Conservation (phyloP, 2,888 invertebrate species). For the Nymphalis c-album region DNA sequence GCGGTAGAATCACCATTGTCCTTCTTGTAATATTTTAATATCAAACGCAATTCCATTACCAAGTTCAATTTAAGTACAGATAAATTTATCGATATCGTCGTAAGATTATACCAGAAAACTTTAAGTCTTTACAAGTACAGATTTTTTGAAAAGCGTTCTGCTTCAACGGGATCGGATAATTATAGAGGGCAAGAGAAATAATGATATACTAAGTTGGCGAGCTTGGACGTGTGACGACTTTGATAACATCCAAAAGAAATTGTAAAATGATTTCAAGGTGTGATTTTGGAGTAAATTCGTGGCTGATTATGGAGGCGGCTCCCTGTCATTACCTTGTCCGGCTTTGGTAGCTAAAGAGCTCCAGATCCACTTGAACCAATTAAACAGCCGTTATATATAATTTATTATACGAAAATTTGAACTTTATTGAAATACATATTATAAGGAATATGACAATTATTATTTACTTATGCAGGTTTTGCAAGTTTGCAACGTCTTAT, state of each 20-base stretch:
- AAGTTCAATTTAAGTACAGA: background rate
- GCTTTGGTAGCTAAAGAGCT: constrained; percentile 58
- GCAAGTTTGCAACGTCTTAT: background rate
- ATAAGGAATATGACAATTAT: constrained; percentile 16
- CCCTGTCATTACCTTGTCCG: constrained; percentile 70
- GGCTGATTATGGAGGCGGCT: constrained; percentile 67
- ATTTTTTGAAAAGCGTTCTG: constrained; percentile 27
- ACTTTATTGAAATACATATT: constrained; percentile 24
- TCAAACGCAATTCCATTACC: no score
- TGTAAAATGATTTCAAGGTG: constrained; percentile 68
- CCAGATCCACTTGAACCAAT: constrained; percentile 40
- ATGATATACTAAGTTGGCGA: constrained; percentile 69
- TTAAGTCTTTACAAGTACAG: constrained; percentile 21
- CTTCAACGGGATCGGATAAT: constrained; percentile 61
- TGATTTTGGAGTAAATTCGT: constrained; percentile 72
- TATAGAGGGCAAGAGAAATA: constrained; percentile 60
- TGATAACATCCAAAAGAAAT: constrained; percentile 68
- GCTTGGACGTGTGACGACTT: constrained; percentile 62
- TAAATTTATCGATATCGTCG: background rate
- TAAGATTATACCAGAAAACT: constrained; percentile 19
- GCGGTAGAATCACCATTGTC: no score
- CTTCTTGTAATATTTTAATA: no score
- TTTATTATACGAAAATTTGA: constrained; percentile 18
- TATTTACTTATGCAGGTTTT: constrained; percentile 17
- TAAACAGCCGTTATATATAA: constrained; percentile 35